Conservation (phyloP, 2,888 invertebrate genomes). For the Caradrina kadenii region DNA sequence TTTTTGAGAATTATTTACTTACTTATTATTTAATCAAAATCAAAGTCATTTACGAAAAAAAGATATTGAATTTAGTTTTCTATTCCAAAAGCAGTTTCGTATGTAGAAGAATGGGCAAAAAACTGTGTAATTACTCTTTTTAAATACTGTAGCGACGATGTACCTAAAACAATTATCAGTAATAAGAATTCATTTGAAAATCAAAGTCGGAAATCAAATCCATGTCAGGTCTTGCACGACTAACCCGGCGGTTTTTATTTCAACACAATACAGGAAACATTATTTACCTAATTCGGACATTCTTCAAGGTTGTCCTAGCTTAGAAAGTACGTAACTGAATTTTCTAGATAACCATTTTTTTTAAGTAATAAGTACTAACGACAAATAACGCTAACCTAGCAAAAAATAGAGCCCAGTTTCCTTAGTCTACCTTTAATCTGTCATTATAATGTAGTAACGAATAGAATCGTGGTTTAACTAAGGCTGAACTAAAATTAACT, state of each 20-base stretch:
- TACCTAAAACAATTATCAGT: no score
- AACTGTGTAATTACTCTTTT: no score
- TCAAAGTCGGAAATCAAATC: background rate
- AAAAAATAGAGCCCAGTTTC: conserved; percentile 21
- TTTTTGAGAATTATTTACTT: no score
- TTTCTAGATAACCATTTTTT: conserved; percentile 21
- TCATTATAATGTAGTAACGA: conserved; percentile 26
- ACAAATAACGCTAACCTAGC: conserved; percentile 30
- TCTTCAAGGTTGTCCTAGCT: conserved; percentile 16
- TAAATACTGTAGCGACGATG: no score
- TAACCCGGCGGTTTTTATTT: background rate
- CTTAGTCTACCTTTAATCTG: conserved; percentile 9
- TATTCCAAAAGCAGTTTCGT: no score
- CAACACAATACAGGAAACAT: conserved; percentile 6
- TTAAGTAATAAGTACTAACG: background rate
- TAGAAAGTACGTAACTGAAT: background rate
- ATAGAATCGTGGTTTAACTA: conserved; percentile 8
- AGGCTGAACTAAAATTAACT: conserved; percentile 16
- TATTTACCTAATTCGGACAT: background rate
- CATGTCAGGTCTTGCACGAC: conserved; percentile 5
- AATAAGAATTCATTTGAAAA: background rate
- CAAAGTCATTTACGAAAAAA: no score
- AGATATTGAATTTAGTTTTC: no score
- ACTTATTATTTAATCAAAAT: no score
- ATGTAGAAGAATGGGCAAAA: no score